phyloP scores from a whole-genome alignment of 2,113 vertebrate genomes.

The Myotis yumanensis region DNA sequence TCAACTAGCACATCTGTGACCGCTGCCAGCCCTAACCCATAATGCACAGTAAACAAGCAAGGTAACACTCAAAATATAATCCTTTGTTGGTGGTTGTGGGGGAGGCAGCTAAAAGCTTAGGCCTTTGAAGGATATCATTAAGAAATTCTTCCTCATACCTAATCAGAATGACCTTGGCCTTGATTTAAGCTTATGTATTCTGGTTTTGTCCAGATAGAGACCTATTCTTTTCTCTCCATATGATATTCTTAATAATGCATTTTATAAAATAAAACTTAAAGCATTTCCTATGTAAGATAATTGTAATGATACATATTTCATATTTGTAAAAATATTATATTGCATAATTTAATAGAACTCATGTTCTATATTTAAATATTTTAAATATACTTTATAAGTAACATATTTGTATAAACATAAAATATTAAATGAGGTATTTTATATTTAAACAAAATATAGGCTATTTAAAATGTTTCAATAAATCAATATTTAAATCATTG shows the following conservation, averaged over 20 bases:
- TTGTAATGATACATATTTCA: slow-evolving; percentile 21
- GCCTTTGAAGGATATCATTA: background rate
- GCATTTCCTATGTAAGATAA: background rate
- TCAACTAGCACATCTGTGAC: background rate
- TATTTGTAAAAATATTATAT: background rate
- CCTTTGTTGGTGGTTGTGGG: background rate
- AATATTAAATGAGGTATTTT: background rate
- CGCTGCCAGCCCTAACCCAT: background rate
- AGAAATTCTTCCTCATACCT: background rate
- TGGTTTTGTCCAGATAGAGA: background rate
- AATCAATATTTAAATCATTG: background rate
- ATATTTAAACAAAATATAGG: background rate
- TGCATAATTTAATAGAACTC: background rate
- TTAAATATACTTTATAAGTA: background rate
- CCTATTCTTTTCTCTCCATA: background rate
- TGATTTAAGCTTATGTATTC: background rate
- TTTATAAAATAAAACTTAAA: background rate
- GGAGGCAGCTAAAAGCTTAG: background rate
- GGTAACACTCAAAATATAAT: background rate
- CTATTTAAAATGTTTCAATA: background rate
- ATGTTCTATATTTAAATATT: background rate
- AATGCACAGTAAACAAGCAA: slow-evolving; percentile 39
- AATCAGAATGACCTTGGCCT: background rate
- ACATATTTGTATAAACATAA: background rate
- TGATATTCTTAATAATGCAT: background rate